Evolutionary conservation across 2,113 vertebrate genomes (phyloP).

Genomic region (Craseonycteris thonglongyai): DNA sequence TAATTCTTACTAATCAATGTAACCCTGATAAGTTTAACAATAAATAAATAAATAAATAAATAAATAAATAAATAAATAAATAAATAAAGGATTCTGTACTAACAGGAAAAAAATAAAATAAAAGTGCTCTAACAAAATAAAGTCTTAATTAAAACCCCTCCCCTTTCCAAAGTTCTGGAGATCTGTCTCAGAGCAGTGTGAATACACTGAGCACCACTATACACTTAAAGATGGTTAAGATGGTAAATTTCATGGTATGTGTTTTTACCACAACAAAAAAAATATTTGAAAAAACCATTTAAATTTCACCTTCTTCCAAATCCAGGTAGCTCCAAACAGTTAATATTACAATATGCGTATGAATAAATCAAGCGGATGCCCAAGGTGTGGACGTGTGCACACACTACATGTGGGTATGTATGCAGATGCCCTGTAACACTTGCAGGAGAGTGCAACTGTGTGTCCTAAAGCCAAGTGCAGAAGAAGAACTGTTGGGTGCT

Average conservation of each 20-base stretch:
- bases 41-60: no score
- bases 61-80: no score
- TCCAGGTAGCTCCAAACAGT: neutral
- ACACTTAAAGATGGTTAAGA: neutral
- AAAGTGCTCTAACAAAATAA: neutral
- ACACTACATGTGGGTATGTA: rapidly evolving
- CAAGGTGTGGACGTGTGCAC: rapidly evolving
- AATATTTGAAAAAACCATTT: neutral
- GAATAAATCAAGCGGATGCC: no score
- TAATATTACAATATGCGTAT: rapidly evolving
- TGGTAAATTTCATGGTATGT: neutral
- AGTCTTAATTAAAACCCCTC: neutral
- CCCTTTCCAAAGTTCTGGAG: neutral
- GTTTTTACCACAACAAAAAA: neutral
- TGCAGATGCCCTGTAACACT: rapidly evolving
- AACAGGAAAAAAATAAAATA: no score
- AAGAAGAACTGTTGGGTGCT: no score
- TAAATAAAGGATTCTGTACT: no score
- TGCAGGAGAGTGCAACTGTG: neutral
- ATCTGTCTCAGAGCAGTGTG: neutral
- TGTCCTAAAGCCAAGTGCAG: neutral
- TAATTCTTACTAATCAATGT: no score
- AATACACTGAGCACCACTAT: rapidly evolving
- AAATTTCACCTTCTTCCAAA: neutral
- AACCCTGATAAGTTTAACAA: no score